Evolutionary conservation across 35 echinoderm and acorn worm species (phyloP).

Genomic region (Stichopus chloronotus): DNA sequence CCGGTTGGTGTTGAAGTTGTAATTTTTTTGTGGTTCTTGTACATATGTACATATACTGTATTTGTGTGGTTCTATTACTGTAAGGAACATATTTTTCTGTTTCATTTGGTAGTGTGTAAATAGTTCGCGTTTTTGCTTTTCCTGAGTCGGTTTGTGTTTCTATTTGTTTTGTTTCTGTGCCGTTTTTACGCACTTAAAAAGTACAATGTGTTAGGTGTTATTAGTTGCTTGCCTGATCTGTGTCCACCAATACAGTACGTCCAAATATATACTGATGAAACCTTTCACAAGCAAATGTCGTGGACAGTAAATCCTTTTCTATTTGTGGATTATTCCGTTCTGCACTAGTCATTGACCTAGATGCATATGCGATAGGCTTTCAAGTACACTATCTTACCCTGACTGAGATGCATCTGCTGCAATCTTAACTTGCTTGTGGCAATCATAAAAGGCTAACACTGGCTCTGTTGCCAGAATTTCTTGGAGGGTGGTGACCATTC

Average conservation of each 20-base stretch:
- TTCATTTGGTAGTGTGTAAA: too few species aligned
- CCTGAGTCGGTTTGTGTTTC: too few species aligned
- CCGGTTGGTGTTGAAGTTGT: too few species aligned
- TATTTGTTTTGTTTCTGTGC: too few species aligned
- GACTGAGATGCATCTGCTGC: slow-evolving; percentile 24
- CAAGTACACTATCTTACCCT: slow-evolving; percentile 1
- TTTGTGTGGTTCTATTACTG: too few species aligned
- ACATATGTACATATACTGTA: too few species aligned
- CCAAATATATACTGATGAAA: slow-evolving; percentile 74
- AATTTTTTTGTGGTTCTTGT: too few species aligned
- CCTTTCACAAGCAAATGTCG: slow-evolving; percentile 43
- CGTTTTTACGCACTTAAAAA: too few species aligned
- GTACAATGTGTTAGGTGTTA: too few species aligned
- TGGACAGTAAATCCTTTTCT: slow-evolving; percentile 54
- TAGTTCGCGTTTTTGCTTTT: too few species aligned
- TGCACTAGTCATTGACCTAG: slow-evolving; percentile 50
- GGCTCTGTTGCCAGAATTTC: slow-evolving; percentile 2
- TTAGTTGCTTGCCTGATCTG: slow-evolving; percentile 22
- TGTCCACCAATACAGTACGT: slow-evolving; percentile 47
- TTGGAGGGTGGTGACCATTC: slow-evolving; percentile 26
- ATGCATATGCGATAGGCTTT: slow-evolving; percentile 62
- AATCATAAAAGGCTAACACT: slow-evolving; percentile 46
- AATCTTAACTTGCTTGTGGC: slow-evolving; percentile 8
- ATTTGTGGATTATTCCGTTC: slow-evolving; percentile 59
- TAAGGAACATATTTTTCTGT: too few species aligned